These are phyloP conservation scores for Alaudala cheleensis DNA, from an alignment of 2,113 vertebrate species.

Conservation along the genomic window DNA sequence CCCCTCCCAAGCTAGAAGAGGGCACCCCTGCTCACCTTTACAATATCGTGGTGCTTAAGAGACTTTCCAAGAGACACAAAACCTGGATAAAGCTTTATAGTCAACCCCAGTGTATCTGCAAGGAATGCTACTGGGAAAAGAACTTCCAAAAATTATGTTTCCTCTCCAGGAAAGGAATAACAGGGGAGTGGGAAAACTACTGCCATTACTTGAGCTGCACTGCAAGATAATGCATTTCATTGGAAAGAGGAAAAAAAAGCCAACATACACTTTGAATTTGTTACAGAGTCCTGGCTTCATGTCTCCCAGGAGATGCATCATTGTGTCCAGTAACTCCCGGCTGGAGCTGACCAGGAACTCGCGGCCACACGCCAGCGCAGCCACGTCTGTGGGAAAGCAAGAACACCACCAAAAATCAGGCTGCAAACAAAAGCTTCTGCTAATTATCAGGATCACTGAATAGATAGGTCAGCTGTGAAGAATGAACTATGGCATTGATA, in stretches of 20 bases:
- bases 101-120: background rate
- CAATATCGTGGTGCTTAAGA: background rate
- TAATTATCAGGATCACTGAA: background rate
- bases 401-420: background rate
- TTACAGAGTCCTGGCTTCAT: slow-evolving; percentile 86
- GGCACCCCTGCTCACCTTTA: background rate
- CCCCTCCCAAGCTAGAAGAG: background rate
- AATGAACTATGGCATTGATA: background rate
- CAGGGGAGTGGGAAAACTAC: background rate
- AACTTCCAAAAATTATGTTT: background rate
- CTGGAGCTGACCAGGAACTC: slow-evolving; percentile 88
- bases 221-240: background rate
- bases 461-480: background rate
- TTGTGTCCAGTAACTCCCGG: slow-evolving; percentile 80
- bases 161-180: background rate
- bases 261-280: slow-evolving; percentile 90
- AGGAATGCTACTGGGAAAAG: background rate
- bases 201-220: background rate
- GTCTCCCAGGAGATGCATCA: slow-evolving; percentile 84
- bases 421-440: background rate
- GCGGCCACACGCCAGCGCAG: slow-evolving; percentile 86
- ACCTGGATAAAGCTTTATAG: background rate
- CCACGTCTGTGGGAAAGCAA: slow-evolving; percentile 82
- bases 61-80: background rate
- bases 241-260: background rate